These are phyloP conservation scores for Dryococelus australis DNA, from an alignment of 2,888 invertebrate species.

Conservation along the genomic window DNA sequence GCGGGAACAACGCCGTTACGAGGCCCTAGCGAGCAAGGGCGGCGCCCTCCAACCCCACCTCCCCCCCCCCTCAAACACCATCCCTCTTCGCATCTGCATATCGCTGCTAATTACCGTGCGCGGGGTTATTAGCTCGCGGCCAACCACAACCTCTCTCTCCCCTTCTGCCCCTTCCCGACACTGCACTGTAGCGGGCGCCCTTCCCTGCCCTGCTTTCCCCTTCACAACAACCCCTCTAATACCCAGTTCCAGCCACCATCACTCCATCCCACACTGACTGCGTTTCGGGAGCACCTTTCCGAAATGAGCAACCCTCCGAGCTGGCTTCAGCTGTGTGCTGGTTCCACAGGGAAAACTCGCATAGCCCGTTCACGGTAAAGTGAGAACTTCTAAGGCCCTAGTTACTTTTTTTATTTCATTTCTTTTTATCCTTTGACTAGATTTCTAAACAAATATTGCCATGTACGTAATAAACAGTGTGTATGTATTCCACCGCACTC, in stretches of 20 bases:
- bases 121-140: slow-evolving; percentile 16
- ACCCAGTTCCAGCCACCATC: too few relatives aligned
- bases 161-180: not conserved
- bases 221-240: too few relatives aligned
- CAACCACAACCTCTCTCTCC: not conserved
- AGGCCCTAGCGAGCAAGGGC: not conserved
- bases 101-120: slow-evolving; percentile 16
- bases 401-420: too few relatives aligned
- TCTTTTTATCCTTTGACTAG: too few relatives aligned
- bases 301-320: not conserved
- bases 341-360: too few relatives aligned
- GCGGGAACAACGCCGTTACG: slow-evolving; percentile 11
- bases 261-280: not conserved
- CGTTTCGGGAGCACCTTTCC: not conserved
- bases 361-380: too few relatives aligned
- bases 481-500: too few relatives aligned
- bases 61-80: not conserved
- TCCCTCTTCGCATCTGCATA: not conserved
- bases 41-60: not conserved
- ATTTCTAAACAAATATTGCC: too few relatives aligned
- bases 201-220: too few relatives aligned
- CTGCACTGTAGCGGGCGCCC: not conserved
- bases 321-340: too few relatives aligned
- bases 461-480: too few relatives aligned
- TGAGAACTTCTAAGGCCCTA: too few relatives aligned